Evolutionary conservation across 2,888 invertebrate genomes (phyloP).

Genomic region (Drosophila formosana): DNA sequence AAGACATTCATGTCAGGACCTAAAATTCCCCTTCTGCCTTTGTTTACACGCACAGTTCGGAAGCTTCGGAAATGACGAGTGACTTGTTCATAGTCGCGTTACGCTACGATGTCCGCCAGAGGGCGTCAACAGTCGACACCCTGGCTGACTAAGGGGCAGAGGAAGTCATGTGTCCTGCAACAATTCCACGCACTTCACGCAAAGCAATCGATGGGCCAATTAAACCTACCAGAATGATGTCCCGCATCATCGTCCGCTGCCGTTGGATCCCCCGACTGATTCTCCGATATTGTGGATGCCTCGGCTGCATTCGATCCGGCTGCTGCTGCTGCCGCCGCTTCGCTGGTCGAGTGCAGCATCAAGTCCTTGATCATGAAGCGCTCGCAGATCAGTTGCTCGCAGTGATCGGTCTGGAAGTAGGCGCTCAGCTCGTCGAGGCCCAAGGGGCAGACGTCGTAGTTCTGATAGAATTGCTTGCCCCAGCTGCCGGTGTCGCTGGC

Average conservation of each 20-base stretch:
- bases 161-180: too few species aligned
- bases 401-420: constrained; percentile 84
- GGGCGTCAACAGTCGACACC: too few species aligned
- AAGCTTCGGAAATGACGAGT: too few species aligned
- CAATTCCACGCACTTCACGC: too few species aligned
- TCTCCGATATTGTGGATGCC: constrained; percentile 45
- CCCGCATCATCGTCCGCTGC: constrained; percentile 88
- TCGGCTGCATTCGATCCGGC: constrained; percentile 31
- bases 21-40: too few species aligned
- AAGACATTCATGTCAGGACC: too few species aligned
- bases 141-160: too few species aligned
- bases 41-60: too few species aligned
- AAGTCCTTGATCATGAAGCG: constrained; percentile 84
- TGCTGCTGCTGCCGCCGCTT: neutral
- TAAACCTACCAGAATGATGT: constrained; percentile 89
- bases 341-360: constrained; percentile 44
- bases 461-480: constrained; percentile 82
- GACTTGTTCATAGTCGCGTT: too few species aligned
- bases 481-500: constrained; percentile 76
- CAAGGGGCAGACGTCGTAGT: constrained; percentile 83
- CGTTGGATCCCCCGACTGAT: constrained; percentile 6
- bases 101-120: too few species aligned
- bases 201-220: too few species aligned
- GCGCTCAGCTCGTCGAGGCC: constrained; percentile 83
- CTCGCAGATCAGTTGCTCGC: constrained; percentile 83